A percentile compares a stretch with the other conserved stretches of the same genome.
Evolutionary conservation across 2,113 vertebrate species (phyloP).

Genomic region (Chaetodon trifascialis): DNA sequence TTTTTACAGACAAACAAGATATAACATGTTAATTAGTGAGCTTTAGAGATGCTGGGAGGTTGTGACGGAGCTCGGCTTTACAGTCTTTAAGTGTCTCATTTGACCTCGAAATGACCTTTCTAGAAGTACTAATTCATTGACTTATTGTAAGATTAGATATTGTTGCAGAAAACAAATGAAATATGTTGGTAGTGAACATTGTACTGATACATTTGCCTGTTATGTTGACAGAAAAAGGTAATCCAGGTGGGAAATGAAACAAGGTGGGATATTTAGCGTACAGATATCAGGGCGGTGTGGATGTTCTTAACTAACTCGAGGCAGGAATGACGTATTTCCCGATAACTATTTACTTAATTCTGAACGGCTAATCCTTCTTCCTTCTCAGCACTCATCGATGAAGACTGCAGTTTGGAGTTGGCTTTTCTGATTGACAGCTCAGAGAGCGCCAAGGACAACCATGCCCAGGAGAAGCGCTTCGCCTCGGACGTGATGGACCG

Average conservation of each 20-base stretch:
- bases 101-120: too few species aligned
- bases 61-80: not conserved
- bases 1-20: too few species aligned
- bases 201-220: not conserved
- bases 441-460: slow-evolving; percentile 91
- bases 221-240: not conserved
- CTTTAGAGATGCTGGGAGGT: not conserved
- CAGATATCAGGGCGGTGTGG: not conserved
- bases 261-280: not conserved
- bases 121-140: too few species aligned
- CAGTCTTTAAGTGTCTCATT: not conserved
- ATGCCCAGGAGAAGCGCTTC: slow-evolving; percentile 90
- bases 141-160: too few species aligned
- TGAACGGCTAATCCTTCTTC: not conserved
- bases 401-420: slow-evolving; percentile 90
- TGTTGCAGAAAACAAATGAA: too few species aligned
- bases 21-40: not conserved
- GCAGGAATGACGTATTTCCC: not conserved
- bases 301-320: not conserved
- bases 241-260: too few species aligned
- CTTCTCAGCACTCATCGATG: slow-evolving; percentile 73
- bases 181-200: too few species aligned
- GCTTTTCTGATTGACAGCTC: slow-evolving; percentile 94
- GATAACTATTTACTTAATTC: not conserved
- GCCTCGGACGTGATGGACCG: slow-evolving; percentile 85